Conservation (phyloP, 2,113 vertebrate genomes). For the Acrocephalus arundinaceus region DNA sequence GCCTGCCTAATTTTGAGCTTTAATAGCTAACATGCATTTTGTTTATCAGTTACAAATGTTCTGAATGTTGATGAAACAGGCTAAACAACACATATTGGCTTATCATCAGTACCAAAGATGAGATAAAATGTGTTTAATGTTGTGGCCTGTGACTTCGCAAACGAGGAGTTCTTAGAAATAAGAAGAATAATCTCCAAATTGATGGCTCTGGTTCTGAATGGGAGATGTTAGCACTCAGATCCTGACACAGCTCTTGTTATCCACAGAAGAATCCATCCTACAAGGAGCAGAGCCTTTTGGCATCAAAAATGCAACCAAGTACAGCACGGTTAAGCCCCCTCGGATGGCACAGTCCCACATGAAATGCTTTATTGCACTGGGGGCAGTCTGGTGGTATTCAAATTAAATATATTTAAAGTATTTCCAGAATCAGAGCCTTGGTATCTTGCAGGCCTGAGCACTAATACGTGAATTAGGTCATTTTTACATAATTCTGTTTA, state of each 20-base stretch:
- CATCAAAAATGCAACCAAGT: not conserved
- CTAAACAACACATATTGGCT: conserved; percentile 33
- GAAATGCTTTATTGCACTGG: not conserved
- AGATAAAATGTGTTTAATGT: not conserved
- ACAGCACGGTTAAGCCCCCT: not conserved
- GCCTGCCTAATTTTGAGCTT: conserved; percentile 61
- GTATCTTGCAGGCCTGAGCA: not conserved
- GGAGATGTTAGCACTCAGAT: not conserved
- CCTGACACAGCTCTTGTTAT: not conserved
- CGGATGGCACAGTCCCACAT: accelerated
- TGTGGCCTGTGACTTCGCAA: not conserved
- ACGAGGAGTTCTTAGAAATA: not conserved
- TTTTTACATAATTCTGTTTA: not conserved
- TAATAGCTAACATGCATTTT: conserved; percentile 70
- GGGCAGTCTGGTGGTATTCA: not conserved
- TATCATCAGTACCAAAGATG: not conserved
- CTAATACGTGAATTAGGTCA: not conserved
- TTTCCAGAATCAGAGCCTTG: not conserved
- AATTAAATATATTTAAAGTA: not conserved
- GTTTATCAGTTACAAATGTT: conserved; percentile 72
- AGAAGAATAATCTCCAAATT: not conserved
- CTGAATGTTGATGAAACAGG: conserved; percentile 21
- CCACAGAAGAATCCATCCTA: not conserved
- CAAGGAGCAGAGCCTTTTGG: not conserved
- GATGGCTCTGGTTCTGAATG: not conserved